Evolutionary conservation across 2,797 vertebrate species (phyloP), one percentile per base, ranked within the genome.

Genomic region (Coregonus sp.): DNA sequence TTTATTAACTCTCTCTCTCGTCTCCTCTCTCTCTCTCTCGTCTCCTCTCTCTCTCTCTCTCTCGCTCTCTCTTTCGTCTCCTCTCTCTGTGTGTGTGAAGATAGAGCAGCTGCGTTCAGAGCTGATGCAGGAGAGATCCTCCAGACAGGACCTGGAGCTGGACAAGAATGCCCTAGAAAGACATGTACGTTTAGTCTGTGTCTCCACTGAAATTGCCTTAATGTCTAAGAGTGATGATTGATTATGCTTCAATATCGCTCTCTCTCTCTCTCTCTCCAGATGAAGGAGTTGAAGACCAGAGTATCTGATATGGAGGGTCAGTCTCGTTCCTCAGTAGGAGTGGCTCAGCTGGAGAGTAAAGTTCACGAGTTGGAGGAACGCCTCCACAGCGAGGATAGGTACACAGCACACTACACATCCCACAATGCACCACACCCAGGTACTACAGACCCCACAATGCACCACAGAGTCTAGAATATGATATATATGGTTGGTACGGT

Each of bases 111-210:
- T 98, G 47, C 94, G 98, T 65, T 90, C 96, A 0, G 98, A 99
- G 81, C 95, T 99, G 75, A 94, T 98, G 94, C 97, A 98, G 90
- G 98, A 99, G 73, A 93, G 97, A 14, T 95, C 96, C 1, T 91
- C 92, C 73, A 95, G 96, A 61, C 98, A 99, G 90, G 97, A 99
- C 87, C 90, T 99, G 86, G 98, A 99, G 88, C 95, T 98, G 16
- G 97, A 99, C 89, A 99, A 99, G 86, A 96, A 95, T 56, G 92
- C 96, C 0, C 89, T 98, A 93, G 97, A 99, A 91, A 94, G 97
- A 88, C 96, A 96, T 93, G 95, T 96, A 75, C 1, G 40, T 47
- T 47, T 11, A 47, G 4, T 1, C 1, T 71, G 16, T 61, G 18
- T 33, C 56, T 59, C 59, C 40, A 11, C 40, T 47, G 40, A 47